A percentile compares a stretch with the other conserved stretches of the same genome.
phyloP scores from a whole-genome alignment of 92 coral and sea anemone genomes.

The Nematostella vectensis region DNA sequence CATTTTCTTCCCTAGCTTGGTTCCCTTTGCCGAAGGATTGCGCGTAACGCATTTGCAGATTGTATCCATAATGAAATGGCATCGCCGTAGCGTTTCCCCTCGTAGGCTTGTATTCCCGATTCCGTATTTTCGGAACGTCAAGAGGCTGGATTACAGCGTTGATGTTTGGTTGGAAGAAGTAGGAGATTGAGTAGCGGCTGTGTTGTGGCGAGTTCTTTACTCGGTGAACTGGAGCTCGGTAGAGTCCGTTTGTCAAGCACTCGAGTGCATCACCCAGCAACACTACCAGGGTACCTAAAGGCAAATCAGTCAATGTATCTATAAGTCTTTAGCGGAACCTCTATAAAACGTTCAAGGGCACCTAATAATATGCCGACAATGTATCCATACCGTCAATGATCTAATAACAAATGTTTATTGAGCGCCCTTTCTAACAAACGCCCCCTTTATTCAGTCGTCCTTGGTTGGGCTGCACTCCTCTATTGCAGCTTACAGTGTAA shows the following conservation, averaged over 20 bases:
- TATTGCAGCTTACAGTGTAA: no score
- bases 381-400: no score
- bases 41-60: slow-evolving; percentile 1
- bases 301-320: no score
- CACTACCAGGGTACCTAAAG: slow-evolving; percentile 52
- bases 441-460: no score
- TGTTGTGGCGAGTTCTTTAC: slow-evolving; percentile 24
- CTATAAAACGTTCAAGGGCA: no score
- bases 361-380: no score
- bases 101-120: slow-evolving; percentile 6
- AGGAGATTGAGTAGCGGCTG: slow-evolving; percentile 47
- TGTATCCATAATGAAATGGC: slow-evolving; percentile 28
- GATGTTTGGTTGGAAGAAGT: slow-evolving; percentile 43
- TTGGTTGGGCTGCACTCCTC: no score
- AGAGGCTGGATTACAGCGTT: slow-evolving; percentile 33
- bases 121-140: slow-evolving; percentile 25
- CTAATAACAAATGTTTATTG: no score
- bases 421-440: no score
- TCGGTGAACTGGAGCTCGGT: slow-evolving; percentile 58
- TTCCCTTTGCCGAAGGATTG: not conserved
- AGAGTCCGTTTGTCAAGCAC: slow-evolving; percentile 62
- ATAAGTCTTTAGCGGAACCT: no score
- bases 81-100: slow-evolving; percentile 6
- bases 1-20: no score
- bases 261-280: slow-evolving; percentile 59